These are phyloP conservation scores for Carapus acus DNA, from an alignment of 2,797 vertebrate species.

Conservation along the genomic window DNA sequence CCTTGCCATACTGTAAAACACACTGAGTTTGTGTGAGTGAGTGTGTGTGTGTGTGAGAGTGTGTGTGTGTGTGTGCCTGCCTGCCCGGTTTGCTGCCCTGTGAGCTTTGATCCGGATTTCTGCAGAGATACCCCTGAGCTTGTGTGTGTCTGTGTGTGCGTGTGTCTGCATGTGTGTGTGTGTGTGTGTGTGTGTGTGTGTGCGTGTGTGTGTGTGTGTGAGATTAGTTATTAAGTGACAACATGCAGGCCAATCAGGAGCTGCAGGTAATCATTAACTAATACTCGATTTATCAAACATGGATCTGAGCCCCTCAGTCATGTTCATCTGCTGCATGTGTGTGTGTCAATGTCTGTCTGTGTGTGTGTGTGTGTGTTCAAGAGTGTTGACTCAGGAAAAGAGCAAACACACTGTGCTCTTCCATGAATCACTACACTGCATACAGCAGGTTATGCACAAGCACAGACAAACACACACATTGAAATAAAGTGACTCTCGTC, in stretches of 20 bases:
- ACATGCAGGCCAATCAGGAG: too few relatives aligned
- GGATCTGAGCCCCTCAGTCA: conserved; percentile 16
- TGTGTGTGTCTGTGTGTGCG: neutral
- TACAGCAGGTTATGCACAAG: conserved; percentile 1
- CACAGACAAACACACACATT: neutral
- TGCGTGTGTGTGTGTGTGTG: neutral
- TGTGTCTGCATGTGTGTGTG: too few relatives aligned
- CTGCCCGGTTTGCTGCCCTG: conserved; percentile 5
- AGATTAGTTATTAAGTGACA: conserved; percentile 28
- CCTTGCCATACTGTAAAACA: too few relatives aligned
- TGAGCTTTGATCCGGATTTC: conserved; percentile 36
- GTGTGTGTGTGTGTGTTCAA: conserved; percentile 33
- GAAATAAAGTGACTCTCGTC: too few relatives aligned
- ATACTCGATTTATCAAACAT: conserved; percentile 8
- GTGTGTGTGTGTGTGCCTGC: too few relatives aligned
- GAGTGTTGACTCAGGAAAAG: conserved; percentile 26
- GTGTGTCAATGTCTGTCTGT: too few relatives aligned
- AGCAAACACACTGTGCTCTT: conserved; percentile 22
- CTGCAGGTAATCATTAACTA: conserved; percentile 58
- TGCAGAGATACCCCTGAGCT: conserved; percentile 3
- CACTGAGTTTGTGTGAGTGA: conserved; percentile 1
- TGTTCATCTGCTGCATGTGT: conserved; percentile 4
- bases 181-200: too few relatives aligned
- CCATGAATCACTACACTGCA: conserved; percentile 5
- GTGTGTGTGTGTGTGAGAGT: too few relatives aligned